These are phyloP conservation scores for Artemia franciscana DNA, from an alignment of 1,140 invertebrate species.

Conservation along the genomic window DNA sequence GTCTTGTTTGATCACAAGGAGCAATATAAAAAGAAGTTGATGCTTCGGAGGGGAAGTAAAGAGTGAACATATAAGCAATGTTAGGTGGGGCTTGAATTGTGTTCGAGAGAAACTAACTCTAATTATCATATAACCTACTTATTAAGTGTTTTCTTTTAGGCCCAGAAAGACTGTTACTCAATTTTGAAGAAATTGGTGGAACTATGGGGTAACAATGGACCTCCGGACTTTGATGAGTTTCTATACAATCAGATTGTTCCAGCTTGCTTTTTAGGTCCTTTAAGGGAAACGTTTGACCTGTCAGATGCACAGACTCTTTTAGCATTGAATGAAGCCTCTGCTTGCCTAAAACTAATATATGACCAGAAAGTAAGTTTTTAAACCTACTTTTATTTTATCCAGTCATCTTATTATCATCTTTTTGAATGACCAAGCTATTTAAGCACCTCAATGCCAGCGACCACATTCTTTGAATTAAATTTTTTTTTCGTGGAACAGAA, in stretches of 20 bases:
- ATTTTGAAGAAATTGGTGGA: conserved; percentile 28
- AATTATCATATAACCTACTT: no score
- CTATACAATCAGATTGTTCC: conserved; percentile 29
- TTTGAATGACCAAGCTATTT: no score
- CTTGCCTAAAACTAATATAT: conserved; percentile 22
- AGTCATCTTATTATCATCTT: neutral
- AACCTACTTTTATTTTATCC: neutral
- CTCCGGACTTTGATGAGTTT: conserved; percentile 25
- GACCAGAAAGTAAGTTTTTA: conserved; percentile 21
- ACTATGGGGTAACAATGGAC: conserved; percentile 22
- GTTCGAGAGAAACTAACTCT: no score
- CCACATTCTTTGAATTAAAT: no score
- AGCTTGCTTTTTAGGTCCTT: conserved; percentile 29
- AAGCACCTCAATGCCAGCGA: no score
- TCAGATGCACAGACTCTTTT: conserved; percentile 28
- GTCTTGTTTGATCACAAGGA: no score
- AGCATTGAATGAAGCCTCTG: conserved; percentile 23
- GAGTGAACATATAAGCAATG: no score
- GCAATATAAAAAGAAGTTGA: no score
- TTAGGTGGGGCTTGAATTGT: no score
- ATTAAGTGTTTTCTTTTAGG: conserved; percentile 14
- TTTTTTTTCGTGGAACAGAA: no score
- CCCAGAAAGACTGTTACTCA: conserved; percentile 30
- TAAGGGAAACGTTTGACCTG: conserved; percentile 29
- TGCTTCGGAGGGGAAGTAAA: no score